phyloP scores from a whole-genome alignment of 2,888 invertebrate species.

The Tenthredo notha region DNA sequence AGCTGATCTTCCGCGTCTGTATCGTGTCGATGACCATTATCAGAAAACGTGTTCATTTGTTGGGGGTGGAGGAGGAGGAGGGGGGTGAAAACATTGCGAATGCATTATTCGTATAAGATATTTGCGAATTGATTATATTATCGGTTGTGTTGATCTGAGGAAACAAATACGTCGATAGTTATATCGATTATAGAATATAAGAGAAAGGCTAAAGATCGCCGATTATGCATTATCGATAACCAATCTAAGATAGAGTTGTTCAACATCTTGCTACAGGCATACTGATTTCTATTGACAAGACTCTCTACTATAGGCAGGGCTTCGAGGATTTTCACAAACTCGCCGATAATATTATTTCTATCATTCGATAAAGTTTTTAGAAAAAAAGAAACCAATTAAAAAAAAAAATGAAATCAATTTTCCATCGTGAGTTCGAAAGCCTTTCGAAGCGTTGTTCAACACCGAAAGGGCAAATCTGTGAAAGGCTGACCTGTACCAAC shows the following conservation, averaged over 20 bases:
- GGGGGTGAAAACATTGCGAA: not conserved
- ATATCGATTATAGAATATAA: not conserved
- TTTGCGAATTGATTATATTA: not conserved
- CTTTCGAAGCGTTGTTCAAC: not conserved
- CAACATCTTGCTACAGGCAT: not conserved
- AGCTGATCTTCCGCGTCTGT: not conserved
- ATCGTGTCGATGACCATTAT: conserved; percentile 12
- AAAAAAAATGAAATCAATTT: not conserved
- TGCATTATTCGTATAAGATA: not conserved
- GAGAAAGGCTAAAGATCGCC: not conserved
- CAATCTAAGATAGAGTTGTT: not conserved
- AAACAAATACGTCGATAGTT: not conserved
- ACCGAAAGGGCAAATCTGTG: conserved; percentile 26
- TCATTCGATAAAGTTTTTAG: not conserved
- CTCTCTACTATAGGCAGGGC: not conserved
- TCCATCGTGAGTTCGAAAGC: not conserved
- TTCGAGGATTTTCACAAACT: not conserved
- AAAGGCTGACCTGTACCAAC: conserved; percentile 22
- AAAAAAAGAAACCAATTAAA: not conserved
- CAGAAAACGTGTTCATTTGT: conserved; percentile 10
- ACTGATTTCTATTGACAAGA: not conserved
- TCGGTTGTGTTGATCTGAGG: not conserved
- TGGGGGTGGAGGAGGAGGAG: too few relatives aligned
- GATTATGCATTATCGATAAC: not conserved
- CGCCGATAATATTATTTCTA: not conserved